Base-by-base conservation (phyloP, 2,797 vertebrate genomes). In the Cuniculus paca region DNA sequence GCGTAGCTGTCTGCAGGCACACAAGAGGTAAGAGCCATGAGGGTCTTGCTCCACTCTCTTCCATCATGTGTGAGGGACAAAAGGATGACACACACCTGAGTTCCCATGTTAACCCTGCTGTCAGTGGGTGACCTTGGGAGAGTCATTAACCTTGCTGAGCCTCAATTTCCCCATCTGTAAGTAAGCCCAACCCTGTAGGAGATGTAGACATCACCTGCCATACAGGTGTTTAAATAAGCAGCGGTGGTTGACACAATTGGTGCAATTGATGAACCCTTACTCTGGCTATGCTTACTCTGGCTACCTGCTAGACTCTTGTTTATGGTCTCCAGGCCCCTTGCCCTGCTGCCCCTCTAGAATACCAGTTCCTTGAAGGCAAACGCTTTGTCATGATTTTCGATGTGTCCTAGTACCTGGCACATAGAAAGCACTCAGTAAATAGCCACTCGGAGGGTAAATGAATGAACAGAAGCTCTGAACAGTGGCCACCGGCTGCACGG, bases 201-300 rank as follows among this genome's bases (percentile, higher is more conserved):
- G 72, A 26, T 7, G 34, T 0, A 70, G 24, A 5, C 10, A 16
- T 39, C 58, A 26, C 22, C 36, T 6, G 14, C 19, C 52, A 34
- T 8, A 5, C 0, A 12, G 9, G 26, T 39, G 31, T 42, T 31
- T 77, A 61, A 36, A 22, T 17, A 20, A 56, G 60, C 0, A 0
- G 16, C 4, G 10, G 48, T 13, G 31, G 58, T 1, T 34, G 22
- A 10, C 26, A 54, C 24, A 31, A 28, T 48, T 31, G 45, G 45
- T 28, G 17, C 45, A 16, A 9, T 5, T 0, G 42, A 75, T 16
- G 42, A 28, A 45, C 39, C 42, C 72, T 42, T 11, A 39, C 9
- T 0, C n/a, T 22, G 36, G 68, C 36, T 72, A 20, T n/a, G n/a
- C 72, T 42, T 11, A 39, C 9, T 0, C n/a, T 22, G 36, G 68